These are phyloP conservation scores for Pemphredon lugubris DNA, from an alignment of 2,888 invertebrate species.

Conservation along the genomic window DNA sequence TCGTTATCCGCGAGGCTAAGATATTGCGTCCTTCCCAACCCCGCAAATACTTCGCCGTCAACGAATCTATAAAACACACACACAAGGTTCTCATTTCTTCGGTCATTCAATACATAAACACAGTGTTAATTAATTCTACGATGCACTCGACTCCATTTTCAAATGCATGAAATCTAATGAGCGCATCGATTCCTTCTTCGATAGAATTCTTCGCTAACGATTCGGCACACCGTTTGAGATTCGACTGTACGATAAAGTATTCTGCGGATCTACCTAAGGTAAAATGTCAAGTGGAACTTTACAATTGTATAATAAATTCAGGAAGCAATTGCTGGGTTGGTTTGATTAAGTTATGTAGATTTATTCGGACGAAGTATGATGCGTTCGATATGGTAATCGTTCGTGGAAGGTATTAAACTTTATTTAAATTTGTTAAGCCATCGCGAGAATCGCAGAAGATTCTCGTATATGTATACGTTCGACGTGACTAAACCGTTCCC, in stretches of 20 bases:
- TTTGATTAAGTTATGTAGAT: not conserved
- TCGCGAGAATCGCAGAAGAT: not conserved
- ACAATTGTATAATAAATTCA: no score
- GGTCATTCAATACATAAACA: slow-evolving; percentile 2
- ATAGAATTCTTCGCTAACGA: no score
- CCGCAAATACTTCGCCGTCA: slow-evolving; percentile 88
- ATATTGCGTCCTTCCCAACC: slow-evolving; percentile 87
- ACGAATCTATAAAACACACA: slow-evolving; percentile 87
- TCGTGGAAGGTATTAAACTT: not conserved
- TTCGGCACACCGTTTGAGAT: no score
- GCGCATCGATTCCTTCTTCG: no score
- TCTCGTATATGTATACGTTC: no score
- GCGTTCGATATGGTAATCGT: not conserved
- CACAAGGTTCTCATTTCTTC: slow-evolving; percentile 40
- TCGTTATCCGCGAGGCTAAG: slow-evolving; percentile 92
- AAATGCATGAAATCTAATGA: no score
- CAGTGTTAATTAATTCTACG: not conserved
- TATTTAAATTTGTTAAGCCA: not conserved
- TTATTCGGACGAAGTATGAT: not conserved
- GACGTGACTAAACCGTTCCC: not conserved
- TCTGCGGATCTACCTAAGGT: no score
- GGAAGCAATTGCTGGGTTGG: not conserved
- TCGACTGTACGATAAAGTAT: no score
- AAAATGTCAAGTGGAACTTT: no score
- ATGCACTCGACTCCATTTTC: no score